Percentiles rank a stretch among this genome's conserved stretches.
phyloP scores from a whole-genome alignment of 2,113 vertebrate species.

The Tychaedon coryphoeus region DNA sequence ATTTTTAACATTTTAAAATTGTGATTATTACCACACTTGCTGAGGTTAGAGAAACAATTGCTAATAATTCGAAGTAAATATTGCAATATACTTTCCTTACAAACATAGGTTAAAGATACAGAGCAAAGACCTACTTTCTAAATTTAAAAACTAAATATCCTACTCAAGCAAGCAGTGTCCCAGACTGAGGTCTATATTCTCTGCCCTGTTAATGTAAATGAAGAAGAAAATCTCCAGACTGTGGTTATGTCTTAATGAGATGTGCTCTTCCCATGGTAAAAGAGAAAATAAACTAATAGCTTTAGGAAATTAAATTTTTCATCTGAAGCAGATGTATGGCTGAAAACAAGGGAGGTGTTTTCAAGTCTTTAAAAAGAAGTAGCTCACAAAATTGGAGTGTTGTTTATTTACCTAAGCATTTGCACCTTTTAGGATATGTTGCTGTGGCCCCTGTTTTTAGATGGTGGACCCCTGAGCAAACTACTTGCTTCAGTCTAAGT shows the following conservation, averaged over 20 bases:
- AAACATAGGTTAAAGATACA: background rate
- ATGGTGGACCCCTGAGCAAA: background rate
- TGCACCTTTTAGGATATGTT: background rate
- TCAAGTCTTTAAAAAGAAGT: background rate
- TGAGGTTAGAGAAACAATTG: background rate
- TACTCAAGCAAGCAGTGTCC: background rate
- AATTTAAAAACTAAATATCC: background rate
- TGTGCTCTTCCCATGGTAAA: background rate
- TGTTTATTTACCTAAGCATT: background rate
- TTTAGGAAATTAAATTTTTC: background rate
- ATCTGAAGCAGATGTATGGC: background rate
- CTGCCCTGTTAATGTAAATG: background rate
- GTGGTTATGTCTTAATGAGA: background rate
- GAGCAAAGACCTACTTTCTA: background rate
- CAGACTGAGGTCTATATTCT: background rate
- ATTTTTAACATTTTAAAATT: background rate
- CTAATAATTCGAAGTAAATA: background rate
- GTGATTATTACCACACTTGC: background rate
- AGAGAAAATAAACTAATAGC: background rate
- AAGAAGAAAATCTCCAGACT: background rate
- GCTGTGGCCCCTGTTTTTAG: background rate
- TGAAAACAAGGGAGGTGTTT: background rate
- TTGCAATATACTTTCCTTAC: background rate
- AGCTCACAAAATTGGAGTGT: background rate
- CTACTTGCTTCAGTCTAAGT: background rate